Percentiles rank a stretch among this genome's conserved stretches.
Evolutionary conservation across 2,113 vertebrate species (phyloP).

Genomic region (Pampusana beccarii): DNA sequence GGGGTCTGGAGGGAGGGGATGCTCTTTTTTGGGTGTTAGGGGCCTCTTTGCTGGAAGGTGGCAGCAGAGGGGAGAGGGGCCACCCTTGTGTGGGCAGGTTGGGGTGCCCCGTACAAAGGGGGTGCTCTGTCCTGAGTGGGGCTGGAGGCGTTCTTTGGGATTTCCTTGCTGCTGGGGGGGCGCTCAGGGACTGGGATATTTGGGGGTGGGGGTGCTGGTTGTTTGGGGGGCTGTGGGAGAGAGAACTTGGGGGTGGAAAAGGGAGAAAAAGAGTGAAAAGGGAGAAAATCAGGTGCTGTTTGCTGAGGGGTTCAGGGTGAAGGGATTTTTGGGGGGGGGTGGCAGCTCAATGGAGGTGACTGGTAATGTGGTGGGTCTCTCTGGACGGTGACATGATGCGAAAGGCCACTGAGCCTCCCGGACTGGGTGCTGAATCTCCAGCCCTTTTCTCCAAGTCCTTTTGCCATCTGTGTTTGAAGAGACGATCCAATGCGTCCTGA

Average conservation of each 20-base stretch:
- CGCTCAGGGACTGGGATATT: background rate
- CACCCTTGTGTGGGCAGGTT: too few relatives aligned
- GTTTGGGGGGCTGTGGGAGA: too few relatives aligned
- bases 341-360: background rate
- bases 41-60: background rate
- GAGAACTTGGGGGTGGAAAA: background rate
- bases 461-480: background rate
- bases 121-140: background rate
- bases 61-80: too few relatives aligned
- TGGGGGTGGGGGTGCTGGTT: too few relatives aligned
- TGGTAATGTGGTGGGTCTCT: too few relatives aligned
- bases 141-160: background rate
- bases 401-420: background rate
- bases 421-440: background rate
- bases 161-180: background rate
- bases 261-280: too few relatives aligned
- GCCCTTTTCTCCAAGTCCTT: background rate
- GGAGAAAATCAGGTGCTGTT: rapidly evolving
- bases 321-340: background rate
- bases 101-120: background rate
- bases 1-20: background rate
- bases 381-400: rapidly evolving
- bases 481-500: rapidly evolving
- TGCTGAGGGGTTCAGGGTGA: background rate
- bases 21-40: background rate